Base-by-base conservation (phyloP, 2,797 vertebrate species). In the Podargus strigoides region DNA sequence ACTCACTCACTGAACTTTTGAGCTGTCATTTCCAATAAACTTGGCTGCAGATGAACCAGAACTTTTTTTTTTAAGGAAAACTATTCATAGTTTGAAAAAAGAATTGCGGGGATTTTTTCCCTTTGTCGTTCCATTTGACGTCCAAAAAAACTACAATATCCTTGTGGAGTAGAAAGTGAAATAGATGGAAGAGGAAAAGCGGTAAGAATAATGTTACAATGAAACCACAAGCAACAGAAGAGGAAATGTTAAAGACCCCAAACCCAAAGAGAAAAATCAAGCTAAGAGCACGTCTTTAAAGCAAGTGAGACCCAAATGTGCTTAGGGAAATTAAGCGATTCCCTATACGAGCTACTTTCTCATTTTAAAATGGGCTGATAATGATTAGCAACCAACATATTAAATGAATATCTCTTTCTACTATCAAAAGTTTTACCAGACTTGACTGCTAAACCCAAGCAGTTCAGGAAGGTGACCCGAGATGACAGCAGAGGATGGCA, bases 11-110 rank as follows among this genome's bases (percentile, higher is more conserved):
- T 96, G 95, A 97, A 97, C 97, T 97, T 97, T 97, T 96, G 95
- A 95, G 96, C 95, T 95, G 92, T 94, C 95, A 85, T 95, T 97
- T 96, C 96, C 97, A 97, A 97, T 97, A 97, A 97, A 97, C 95
- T 96, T 97, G 95, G 93, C 96, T 94, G 94, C 95, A 96, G 96
- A 97, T 96, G 97, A 97, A 97, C 96, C 96, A 97, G 94, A 97
- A 97, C 95, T 97, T 96, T 97, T 89, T 95, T 86, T 90, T 52
- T 72, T 91, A 94, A 94, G 79, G 58, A 93, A 95, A 96, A 96
- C 96, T 97, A 97, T 97, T 97, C 96, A 97, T 96, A 95, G 93
- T 94, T 94, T 95, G 84, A 96, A 97, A 97, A 97, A 97, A 96
- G 94, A 90, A 97, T 96, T 85, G 93, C 41, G 42, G 93, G 95